phyloP scores from a whole-genome alignment of 2,113 vertebrate species.

The Thunnus thynnus region DNA sequence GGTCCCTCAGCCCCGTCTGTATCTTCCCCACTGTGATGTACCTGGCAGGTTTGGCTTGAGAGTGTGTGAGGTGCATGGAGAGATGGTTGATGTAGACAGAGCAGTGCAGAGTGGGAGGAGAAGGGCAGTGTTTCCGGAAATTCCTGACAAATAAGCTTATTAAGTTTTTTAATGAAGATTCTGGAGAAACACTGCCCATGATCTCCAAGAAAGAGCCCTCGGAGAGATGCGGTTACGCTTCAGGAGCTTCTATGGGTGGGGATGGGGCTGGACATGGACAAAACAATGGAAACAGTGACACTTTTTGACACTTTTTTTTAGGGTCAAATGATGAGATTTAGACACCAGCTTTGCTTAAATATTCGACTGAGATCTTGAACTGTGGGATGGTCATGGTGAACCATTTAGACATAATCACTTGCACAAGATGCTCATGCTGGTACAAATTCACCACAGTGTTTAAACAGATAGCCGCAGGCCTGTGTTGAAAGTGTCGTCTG shows the following conservation, averaged over 20 bases:
- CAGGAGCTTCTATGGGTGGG: background rate
- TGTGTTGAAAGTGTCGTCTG: background rate
- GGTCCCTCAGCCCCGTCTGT: slow-evolving; percentile 79
- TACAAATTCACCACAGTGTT: background rate
- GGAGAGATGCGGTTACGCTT: background rate
- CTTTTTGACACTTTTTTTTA: background rate
- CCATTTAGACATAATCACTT: background rate
- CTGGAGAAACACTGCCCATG: slow-evolving; percentile 2
- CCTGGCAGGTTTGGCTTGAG: slow-evolving; percentile 62
- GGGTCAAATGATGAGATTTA: too few relatives aligned
- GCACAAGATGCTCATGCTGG: too few relatives aligned
- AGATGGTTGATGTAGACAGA: slow-evolving; percentile 30
- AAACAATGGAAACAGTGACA: slow-evolving; percentile 59
- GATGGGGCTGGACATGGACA: slow-evolving; percentile 13
- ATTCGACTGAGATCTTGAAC: background rate
- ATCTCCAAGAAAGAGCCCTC: background rate
- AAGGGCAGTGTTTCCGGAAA: slow-evolving; percentile 10
- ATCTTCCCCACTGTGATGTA: slow-evolving; percentile 75
- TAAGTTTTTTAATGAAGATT: background rate
- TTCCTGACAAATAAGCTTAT: background rate
- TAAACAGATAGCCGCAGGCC: background rate
- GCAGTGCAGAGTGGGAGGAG: slow-evolving; percentile 2
- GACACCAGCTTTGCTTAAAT: background rate
- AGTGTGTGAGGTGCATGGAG: slow-evolving; percentile 76
- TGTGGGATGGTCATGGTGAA: background rate